Evolutionary conservation across 2,113 vertebrate genomes (phyloP).

Genomic region (Chloroceryle aenea): DNA sequence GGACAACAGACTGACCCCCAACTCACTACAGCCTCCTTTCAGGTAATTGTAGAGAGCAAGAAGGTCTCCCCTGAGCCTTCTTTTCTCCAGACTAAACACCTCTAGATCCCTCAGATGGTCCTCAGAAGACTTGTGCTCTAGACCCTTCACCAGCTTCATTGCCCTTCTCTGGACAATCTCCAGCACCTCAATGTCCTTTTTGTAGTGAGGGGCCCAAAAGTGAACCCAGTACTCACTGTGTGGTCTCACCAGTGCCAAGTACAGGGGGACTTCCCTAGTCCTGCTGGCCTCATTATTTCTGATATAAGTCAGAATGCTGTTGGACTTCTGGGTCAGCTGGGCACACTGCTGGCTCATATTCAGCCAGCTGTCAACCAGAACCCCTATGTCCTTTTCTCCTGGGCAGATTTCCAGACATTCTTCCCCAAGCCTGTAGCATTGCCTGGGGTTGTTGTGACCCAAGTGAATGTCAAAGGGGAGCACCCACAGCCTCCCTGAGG

Average conservation of each 20-base stretch:
- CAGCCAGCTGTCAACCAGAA: background rate
- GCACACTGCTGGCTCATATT: background rate
- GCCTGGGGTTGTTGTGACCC: background rate
- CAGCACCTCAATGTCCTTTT: background rate
- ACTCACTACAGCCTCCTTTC: background rate
- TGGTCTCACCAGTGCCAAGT: background rate
- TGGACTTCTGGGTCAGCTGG: background rate
- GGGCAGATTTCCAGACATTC: background rate
- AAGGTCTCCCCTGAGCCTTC: background rate
- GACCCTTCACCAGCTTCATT: background rate
- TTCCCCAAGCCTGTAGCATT: background rate
- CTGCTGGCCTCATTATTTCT: background rate
- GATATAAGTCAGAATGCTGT: background rate
- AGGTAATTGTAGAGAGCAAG: background rate
- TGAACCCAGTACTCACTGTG: background rate
- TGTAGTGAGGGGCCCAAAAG: background rate
- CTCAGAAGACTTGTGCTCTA: background rate
- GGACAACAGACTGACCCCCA: background rate
- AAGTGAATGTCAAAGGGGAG: background rate
- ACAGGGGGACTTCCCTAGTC: background rate
- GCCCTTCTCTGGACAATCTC: background rate
- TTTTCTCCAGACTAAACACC: background rate
- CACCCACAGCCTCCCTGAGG: background rate
- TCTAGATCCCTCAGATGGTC: background rate
- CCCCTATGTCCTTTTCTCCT: background rate